Evolutionary conservation across 2,797 vertebrate species (phyloP), one percentile per base, ranked within the genome.

Genomic region (Galaxias olidus): DNA sequence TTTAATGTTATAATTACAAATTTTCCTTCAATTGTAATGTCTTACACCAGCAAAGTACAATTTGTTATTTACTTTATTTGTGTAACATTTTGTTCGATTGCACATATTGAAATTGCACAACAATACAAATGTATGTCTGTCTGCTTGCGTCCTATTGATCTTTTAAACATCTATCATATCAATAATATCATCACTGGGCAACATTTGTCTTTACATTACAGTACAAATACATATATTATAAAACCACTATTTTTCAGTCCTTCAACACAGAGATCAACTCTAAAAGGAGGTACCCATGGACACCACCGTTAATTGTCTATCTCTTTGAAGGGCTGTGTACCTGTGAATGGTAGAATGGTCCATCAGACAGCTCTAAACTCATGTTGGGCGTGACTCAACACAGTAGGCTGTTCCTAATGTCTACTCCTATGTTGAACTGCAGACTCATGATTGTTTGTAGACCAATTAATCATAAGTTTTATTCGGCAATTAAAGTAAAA

Each of bases 201-300:
- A n/a, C 48, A 14, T 50, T 50, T 50, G 48, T 13, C 13, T 17
- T 52, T 52, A 19, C 51, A 53, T 19, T 11, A 18, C 19, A 10
- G 51, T 15, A 30, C 10, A 53, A 11, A 11, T 30, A 19, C 17
- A 53, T 19, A 19, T 18, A 53, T 19, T 11, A 18, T 20, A 20
- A 18, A 8, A 30, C 2, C 18, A 11, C 4, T 12, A 19, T 12
- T 17, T 18, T 53, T 6, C 5, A 4, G 6, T 55, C 17, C 1
- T 19, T 11, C 9, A 13, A 12, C 20, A 55, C 19, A 17, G 41
- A n/a, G n/a, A 52, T 15, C 47, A 62, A 30, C 17, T 17, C 6
- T 17, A 50, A 62, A 52, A 12, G 18, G 14, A 15, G 30, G 48
- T 62, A 20, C 50, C 60, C 30, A 62, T 51, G 42, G 60, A 20